Conservation (phyloP, 2,888 invertebrate species). For the Bruchidius siliquastri region DNA sequence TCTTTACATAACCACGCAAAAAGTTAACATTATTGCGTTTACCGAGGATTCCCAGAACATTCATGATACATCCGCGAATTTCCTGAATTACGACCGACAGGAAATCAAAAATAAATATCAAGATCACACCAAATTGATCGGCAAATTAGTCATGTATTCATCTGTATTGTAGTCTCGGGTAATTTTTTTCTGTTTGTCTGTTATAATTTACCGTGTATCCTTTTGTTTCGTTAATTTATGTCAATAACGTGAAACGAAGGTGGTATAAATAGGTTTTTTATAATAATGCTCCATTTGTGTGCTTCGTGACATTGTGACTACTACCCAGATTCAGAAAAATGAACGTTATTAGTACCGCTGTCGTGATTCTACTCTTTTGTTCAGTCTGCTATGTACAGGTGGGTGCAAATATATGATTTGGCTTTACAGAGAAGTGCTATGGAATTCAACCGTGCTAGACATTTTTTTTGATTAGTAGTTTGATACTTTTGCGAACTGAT, state of each 20-base stretch:
- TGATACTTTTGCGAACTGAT: no score
- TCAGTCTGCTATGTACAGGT: background rate
- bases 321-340: constrained; percentile 8
- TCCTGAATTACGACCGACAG: constrained; percentile 3
- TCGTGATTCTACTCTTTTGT: background rate
- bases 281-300: background rate
- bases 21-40: background rate
- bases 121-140: constrained; percentile 23
- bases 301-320: background rate
- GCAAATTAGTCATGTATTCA: constrained; percentile 28
- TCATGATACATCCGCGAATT: background rate
- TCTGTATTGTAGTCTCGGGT: constrained; percentile 7
- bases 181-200: constrained; percentile 20
- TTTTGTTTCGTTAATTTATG: constrained; percentile 25
- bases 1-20: background rate
- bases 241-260: constrained; percentile 10
- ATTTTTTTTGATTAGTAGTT: no score
- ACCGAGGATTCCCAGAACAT: background rate
- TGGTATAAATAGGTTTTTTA: background rate
- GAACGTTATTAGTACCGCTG: constrained; percentile 6
- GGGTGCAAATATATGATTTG: background rate
- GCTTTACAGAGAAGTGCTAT: no score
- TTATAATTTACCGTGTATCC: constrained; percentile 35
- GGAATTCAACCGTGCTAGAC: no score
- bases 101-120: constrained; percentile 13